phyloP scores from a whole-genome alignment of 2,888 invertebrate species.

The Brenthis daphne region DNA sequence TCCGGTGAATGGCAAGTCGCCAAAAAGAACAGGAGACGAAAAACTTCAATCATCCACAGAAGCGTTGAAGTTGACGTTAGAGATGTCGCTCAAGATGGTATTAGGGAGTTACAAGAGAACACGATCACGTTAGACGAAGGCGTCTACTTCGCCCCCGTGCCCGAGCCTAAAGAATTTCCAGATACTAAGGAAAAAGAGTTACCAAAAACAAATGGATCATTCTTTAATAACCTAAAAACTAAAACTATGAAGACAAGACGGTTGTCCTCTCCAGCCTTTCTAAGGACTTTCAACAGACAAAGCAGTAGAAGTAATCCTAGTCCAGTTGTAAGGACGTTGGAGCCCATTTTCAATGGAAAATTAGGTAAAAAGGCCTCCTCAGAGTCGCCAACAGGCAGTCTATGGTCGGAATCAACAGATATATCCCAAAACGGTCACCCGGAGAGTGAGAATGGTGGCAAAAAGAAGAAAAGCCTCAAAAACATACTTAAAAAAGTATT shows the following conservation, averaged over 20 bases:
- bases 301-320: conserved; percentile 72
- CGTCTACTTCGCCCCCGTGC: conserved; percentile 77
- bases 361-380: conserved; percentile 65
- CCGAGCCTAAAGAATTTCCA: conserved; percentile 70
- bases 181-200: conserved; percentile 55
- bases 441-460: conserved; percentile 55
- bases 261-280: conserved; percentile 83
- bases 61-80: conserved; percentile 61
- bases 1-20: conserved; percentile 75
- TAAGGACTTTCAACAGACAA: conserved; percentile 81
- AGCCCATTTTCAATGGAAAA: conserved; percentile 68
- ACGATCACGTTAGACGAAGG: conserved; percentile 81
- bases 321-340: conserved; percentile 60
- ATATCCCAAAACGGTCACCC: conserved; percentile 67
- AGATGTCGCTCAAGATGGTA: conserved; percentile 56
- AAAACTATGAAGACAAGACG: conserved; percentile 79
- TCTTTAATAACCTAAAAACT: conserved; percentile 71
- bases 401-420: conserved; percentile 77
- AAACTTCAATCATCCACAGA: conserved; percentile 70
- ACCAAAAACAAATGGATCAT: conserved; percentile 74
- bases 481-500: conserved; percentile 91
- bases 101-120: conserved; percentile 71
- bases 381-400: conserved; percentile 73
- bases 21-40: conserved; percentile 75
- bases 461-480: conserved; percentile 87